Percentiles rank a stretch among this genome's conserved stretches.
Evolutionary conservation across 2,113 vertebrate genomes (phyloP).

Genomic region (Ptilonorhynchus violaceus): DNA sequence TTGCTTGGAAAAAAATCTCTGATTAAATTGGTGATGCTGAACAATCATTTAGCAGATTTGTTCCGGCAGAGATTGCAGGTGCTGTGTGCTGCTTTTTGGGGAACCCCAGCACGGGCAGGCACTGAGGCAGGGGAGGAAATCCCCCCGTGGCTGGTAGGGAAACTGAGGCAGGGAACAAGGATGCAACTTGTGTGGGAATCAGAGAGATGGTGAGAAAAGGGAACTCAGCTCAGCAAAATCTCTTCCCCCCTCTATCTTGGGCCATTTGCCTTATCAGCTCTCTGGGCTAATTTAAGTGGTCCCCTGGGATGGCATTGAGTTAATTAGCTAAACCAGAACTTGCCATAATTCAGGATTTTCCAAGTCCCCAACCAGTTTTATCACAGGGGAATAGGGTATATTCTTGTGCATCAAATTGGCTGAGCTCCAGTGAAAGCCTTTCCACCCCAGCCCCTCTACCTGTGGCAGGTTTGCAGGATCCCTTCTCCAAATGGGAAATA

Average conservation of each 20-base stretch:
- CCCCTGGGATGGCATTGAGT: rapidly evolving
- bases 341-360: background rate
- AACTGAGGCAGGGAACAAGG: background rate
- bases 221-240: background rate
- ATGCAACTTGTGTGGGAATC: rapidly evolving
- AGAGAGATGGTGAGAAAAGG: background rate
- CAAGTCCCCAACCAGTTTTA: background rate
- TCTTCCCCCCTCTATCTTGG: background rate
- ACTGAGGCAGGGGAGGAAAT: background rate
- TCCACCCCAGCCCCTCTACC: background rate
- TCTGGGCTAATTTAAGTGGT: background rate
- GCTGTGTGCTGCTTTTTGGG: background rate
- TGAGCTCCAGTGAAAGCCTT: background rate
- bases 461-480: background rate
- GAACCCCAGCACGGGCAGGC: background rate
- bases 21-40: background rate
- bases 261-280: background rate
- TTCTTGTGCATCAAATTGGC: background rate
- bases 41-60: background rate
- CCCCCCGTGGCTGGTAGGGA: background rate
- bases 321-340: background rate
- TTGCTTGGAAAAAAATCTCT: background rate
- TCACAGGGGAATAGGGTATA: background rate
- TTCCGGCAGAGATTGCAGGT: background rate
- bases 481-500: background rate